Evolutionary conservation across 2,888 invertebrate genomes (phyloP), one percentile per base, ranked within the genome.

Genomic region (Pollenia labialis): DNA sequence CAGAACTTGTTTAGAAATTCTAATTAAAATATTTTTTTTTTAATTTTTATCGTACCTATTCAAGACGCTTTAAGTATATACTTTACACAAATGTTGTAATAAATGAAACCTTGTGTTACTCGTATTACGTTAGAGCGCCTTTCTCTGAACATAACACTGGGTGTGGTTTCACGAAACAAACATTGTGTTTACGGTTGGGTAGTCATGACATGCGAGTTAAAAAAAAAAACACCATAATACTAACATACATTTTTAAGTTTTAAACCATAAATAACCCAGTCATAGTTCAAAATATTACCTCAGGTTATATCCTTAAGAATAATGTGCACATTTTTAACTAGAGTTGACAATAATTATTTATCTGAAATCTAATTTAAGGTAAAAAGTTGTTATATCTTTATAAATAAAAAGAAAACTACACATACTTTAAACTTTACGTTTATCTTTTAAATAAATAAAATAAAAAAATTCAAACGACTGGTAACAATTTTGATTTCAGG

Each of bases 181-280:
- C 66, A 72, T 50, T 84, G 48, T 68, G 60, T 79, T 79, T 66
- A 79, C 68, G 44, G 50, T 79, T 79, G 52, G 71, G 50, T 84
- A 74, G 60, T 68, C 79, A 74, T 79, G 72, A 60, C 79, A 79
- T 58, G 58, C 32, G 56, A 72, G 62, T 77, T 71, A 4, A 44
- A 66, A 76, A n/a, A 68, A 14, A 46, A 54, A 46, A 46, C 52
- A 72, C 23, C 40, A 60, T 74, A 50, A 74, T 52, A 75, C 52
- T 64, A n/a, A 9, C 14, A 75, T 10, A 64, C 23, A 52, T 50
- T 52, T 11, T 58, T 50, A 42, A 42, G 60, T 18, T 60, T 69
- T 60, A n/a, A 50, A 69, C 58, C 40, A 58, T 42, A 79, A 76
- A 58, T 40, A 79, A 50, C n/a, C 56, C 2, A 46, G 66, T 44